Conservation (phyloP, 2,113 vertebrate species). For the Laticauda colubrina region DNA sequence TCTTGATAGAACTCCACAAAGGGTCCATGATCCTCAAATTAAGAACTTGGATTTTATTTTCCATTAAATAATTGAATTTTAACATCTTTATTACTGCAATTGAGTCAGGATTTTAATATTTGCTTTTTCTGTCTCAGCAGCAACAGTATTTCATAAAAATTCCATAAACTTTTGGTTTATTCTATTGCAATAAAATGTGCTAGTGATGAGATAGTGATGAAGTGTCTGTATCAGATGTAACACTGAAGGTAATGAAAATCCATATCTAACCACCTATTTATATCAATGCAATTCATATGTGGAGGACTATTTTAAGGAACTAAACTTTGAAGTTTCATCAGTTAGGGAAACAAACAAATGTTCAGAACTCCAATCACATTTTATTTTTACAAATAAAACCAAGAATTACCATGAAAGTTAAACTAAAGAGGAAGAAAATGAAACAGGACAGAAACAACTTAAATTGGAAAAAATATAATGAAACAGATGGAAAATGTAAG, state of each 20-base stretch:
- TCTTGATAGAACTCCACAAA: not conserved
- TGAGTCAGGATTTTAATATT: not conserved
- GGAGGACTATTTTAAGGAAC: not conserved
- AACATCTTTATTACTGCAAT: no score
- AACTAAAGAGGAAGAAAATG: not conserved
- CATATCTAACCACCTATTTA: not conserved
- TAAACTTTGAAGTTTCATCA: not conserved
- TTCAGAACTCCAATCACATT: not conserved
- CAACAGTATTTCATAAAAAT: not conserved
- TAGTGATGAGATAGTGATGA: not conserved
- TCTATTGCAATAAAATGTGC: not conserved
- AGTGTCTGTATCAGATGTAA: not conserved
- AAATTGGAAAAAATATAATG: not conserved
- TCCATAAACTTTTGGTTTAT: not conserved
- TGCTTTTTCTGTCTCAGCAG: not conserved
- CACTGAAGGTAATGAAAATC: not conserved
- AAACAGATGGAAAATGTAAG: not conserved
- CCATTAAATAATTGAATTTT: not conserved
- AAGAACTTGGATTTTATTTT: not conserved
- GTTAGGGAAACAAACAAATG: not conserved
- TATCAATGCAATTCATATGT: not conserved
- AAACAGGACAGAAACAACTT: not conserved
- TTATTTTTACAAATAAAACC: not conserved
- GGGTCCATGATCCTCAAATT: not conserved
- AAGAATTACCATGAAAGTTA: not conserved